phyloP scores from a whole-genome alignment of 2,797 vertebrate species.

The Lophotriccus pileatus region DNA sequence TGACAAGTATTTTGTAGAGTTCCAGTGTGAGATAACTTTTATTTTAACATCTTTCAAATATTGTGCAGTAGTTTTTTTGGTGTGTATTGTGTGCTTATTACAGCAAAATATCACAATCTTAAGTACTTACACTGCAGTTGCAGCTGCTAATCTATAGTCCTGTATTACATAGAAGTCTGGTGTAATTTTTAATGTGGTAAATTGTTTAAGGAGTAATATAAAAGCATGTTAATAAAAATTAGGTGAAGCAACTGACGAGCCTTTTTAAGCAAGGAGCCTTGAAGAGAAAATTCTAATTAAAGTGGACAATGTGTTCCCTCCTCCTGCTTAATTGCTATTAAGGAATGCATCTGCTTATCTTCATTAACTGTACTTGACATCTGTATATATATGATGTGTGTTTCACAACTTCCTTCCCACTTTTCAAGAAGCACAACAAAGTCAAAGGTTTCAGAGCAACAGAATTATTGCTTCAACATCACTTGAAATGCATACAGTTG shows the following conservation, averaged over 20 bases:
- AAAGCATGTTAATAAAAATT: not conserved
- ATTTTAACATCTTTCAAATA: not conserved
- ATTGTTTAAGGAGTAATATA: not conserved
- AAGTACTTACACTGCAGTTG: not conserved
- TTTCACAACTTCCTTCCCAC: constrained; percentile 29
- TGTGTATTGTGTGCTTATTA: not conserved
- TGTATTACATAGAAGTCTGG: not conserved
- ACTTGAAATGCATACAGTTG: not conserved
- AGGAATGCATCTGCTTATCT: constrained; percentile 51
- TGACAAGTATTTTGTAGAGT: not conserved
- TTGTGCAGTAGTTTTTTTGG: not conserved
- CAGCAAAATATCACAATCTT: not conserved
- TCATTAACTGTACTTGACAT: constrained; percentile 33
- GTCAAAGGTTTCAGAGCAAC: constrained; percentile 6
- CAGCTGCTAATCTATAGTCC: not conserved
- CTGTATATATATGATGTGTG: not conserved
- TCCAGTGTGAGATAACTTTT: not conserved
- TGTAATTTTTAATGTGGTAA: not conserved
- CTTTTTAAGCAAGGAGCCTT: not conserved
- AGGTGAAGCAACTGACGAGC: not conserved
- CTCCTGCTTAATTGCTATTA: not conserved
- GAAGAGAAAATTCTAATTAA: not conserved
- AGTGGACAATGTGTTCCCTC: not conserved
- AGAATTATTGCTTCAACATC: not conserved
- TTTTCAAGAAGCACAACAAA: constrained; percentile 17